Evolutionary conservation across 2,888 invertebrate genomes (phyloP).

Genomic region (Lasioglossum lativentre): DNA sequence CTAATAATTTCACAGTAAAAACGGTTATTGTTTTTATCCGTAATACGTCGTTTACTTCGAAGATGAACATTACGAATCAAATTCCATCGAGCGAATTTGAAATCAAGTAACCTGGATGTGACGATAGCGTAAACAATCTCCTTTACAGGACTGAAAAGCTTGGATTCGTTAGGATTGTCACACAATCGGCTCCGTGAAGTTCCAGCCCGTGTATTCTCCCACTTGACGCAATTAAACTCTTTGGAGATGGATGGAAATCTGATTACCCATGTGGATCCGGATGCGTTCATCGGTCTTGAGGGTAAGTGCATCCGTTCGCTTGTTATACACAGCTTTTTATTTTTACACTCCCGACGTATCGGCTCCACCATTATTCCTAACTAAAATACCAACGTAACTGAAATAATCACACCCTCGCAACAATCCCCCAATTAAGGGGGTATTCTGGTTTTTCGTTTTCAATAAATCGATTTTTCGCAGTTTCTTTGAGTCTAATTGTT

Average conservation of each 20-base stretch:
- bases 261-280: conserved; percentile 92
- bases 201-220: conserved; percentile 93
- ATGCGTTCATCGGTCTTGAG: conserved; percentile 95
- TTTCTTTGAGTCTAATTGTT: no score
- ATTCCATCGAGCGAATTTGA: not conserved
- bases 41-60: not conserved
- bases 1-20: no score
- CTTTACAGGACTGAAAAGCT: conserved; percentile 89
- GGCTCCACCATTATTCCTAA: not conserved
- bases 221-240: conserved; percentile 92
- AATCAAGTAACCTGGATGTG: not conserved
- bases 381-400: not conserved
- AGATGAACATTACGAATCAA: not conserved
- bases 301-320: conserved; percentile 86
- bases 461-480: not conserved
- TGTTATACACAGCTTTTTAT: not conserved
- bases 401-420: not conserved
- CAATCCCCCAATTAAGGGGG: not conserved
- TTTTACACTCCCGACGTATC: conserved; percentile 4
- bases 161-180: conserved; percentile 94
- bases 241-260: conserved; percentile 95
- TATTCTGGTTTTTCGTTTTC: not conserved
- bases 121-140: not conserved
- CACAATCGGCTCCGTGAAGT: conserved; percentile 93
- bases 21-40: no score